Evolutionary conservation across 2,113 vertebrate species (phyloP).

Genomic region (Bambusicola thoracicus): DNA sequence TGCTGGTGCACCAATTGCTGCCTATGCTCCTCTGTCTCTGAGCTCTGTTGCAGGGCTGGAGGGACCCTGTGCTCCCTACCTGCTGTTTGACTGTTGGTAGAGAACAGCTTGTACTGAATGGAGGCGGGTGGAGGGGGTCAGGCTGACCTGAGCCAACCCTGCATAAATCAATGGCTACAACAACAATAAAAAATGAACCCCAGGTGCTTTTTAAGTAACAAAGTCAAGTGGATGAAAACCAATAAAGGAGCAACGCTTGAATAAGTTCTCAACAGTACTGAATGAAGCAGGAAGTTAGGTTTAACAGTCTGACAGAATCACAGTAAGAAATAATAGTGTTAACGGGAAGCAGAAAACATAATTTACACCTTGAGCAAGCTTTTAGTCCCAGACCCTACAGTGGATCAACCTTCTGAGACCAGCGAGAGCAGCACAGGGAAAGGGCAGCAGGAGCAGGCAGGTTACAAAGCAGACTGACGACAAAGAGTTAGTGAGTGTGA

Average conservation of each 20-base stretch:
- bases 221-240: background rate
- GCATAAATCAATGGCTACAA: background rate
- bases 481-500: background rate
- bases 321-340: background rate
- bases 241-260: background rate
- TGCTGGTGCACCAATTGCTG: rapidly evolving
- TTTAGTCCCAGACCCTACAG: background rate
- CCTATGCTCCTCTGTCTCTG: background rate
- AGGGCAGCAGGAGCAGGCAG: background rate
- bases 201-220: background rate
- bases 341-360: background rate
- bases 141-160: background rate
- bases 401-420: background rate
- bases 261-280: background rate
- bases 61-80: background rate
- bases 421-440: background rate
- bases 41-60: background rate
- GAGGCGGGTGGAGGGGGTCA: background rate
- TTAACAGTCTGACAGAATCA: slow-evolving; percentile 14
- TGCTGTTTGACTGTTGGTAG: background rate
- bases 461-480: background rate
- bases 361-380: background rate
- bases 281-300: slow-evolving; percentile 15
- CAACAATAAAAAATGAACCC: background rate
- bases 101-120: background rate